These are phyloP conservation scores for Halocynthia aurantium DNA, from an alignment of 23 tunicate species.

Conservation along the genomic window DNA sequence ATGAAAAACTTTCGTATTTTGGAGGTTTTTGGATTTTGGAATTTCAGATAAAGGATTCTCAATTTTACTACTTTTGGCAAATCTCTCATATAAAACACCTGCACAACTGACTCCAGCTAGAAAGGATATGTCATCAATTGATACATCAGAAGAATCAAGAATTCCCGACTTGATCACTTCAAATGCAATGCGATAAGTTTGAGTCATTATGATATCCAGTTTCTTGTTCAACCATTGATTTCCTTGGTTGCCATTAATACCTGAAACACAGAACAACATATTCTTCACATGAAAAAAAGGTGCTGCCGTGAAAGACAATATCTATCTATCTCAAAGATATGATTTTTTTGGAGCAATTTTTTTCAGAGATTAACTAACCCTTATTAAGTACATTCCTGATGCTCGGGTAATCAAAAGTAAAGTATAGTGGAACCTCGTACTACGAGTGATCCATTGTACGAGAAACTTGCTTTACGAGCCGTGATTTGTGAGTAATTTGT, in stretches of 20 bases:
- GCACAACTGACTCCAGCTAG: slow-evolving; percentile 64
- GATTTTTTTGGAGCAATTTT: neutral
- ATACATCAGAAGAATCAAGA: slow-evolving; percentile 64
- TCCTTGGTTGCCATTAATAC: slow-evolving; percentile 55
- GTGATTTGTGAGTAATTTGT: too few species aligned
- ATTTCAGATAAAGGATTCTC: too few species aligned
- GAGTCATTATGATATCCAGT: slow-evolving; percentile 33
- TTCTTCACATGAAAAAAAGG: neutral
- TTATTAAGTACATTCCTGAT: too few species aligned
- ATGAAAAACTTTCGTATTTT: too few species aligned
- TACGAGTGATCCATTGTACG: too few species aligned
- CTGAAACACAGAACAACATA: slow-evolving; percentile 15
- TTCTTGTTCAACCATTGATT: slow-evolving; percentile 46
- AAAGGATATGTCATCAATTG: slow-evolving; percentile 70
- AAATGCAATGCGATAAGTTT: slow-evolving; percentile 53
- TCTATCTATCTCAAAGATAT: too few species aligned
- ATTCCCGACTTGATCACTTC: slow-evolving; percentile 60
- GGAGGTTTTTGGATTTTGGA: too few species aligned
- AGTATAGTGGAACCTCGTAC: too few species aligned
- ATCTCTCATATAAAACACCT: slow-evolving; percentile 13
- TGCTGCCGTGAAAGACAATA: neutral
- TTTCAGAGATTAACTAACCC: too few species aligned
- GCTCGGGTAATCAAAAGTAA: too few species aligned
- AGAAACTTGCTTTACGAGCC: too few species aligned
- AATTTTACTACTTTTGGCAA: too few species aligned